Base-by-base conservation (phyloP, 2,888 invertebrate genomes). In the Metacarcinus magister region DNA sequence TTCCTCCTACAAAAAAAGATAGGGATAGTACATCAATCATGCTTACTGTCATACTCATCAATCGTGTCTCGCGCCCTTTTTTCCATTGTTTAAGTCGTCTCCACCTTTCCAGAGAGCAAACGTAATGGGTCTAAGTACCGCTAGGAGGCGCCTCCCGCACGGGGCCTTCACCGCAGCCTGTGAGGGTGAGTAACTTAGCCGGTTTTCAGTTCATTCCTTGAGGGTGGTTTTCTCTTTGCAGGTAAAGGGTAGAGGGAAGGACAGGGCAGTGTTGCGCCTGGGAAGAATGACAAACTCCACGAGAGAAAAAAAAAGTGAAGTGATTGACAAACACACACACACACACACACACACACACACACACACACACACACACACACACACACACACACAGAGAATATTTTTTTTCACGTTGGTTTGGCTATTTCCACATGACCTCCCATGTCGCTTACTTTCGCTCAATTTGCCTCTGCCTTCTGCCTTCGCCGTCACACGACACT, bases 161-260 rank as follows among this genome's bases (percentile, higher is more conserved):
- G n/a, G 67, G 67, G 67, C n/a, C 67, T 67, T 67, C 67, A 67
- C n/a, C n/a, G n/a, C 67, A 67, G 54, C 67, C 67, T n/a, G n/a
- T 4, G 67, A 67, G 67, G 67, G 67, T n/a, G 67, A 23, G 67
- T 67, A 67, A 67, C 67, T 67, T 23, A n/a, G 67, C 67, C 67
- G 67, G 67, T 67, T 67, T 67, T 67, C 67, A 23, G 67, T 7
- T 67, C 23, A 67, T 67, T 23, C 67, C 67, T n/a, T n/a, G 4
- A 67, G 67, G 67, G 67, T 67, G 67, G 67, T n/a, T 67, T 67
- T 67, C 67, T 67, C 67, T 23, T n/a, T n/a, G 67, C 3, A 0
- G 5, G 67, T 67, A 67, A 67, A n/a, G 67, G 67, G 23, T 54
- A n/a, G 67, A 67, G 67, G 67, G n/a, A n/a, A n/a, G 67, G 67